Conservation (phyloP, 2,797 vertebrate genomes). For the Silurus aristotelis region DNA sequence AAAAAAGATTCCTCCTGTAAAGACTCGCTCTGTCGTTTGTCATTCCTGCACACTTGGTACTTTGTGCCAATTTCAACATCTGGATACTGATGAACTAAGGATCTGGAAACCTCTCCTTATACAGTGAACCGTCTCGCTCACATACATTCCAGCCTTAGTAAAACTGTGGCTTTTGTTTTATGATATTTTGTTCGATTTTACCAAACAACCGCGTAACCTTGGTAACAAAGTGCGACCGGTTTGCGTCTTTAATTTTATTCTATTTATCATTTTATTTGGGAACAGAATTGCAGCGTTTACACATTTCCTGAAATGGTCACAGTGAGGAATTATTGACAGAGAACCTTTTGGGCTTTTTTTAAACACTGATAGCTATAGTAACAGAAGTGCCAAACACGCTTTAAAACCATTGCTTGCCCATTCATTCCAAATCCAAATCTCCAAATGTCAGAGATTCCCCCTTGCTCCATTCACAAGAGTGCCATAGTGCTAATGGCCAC, state of each 20-base stretch:
- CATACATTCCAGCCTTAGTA: background rate
- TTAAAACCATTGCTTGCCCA: background rate
- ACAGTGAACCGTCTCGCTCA: background rate
- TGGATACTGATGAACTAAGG: background rate
- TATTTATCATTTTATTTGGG: background rate
- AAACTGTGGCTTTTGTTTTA: background rate
- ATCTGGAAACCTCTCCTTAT: conserved; percentile 12
- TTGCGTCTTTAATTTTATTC: background rate
- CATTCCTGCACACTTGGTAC: background rate
- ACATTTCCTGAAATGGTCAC: background rate
- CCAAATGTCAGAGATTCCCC: too few relatives aligned
- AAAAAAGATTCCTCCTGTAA: background rate
- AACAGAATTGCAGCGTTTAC: background rate
- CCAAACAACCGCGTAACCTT: background rate
- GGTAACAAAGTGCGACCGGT: background rate
- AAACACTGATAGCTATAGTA: background rate
- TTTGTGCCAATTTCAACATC: conserved; percentile 12
- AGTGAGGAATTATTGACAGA: background rate
- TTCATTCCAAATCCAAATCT: background rate
- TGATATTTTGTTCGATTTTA: background rate
- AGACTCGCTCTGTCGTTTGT: background rate
- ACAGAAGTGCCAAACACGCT: background rate
- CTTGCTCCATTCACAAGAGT: too few relatives aligned
- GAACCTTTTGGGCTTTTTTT: background rate
- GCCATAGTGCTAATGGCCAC: too few relatives aligned